These are phyloP conservation scores for Argyra leucocephala DNA, from an alignment of 2,888 invertebrate species.

Conservation along the genomic window DNA sequence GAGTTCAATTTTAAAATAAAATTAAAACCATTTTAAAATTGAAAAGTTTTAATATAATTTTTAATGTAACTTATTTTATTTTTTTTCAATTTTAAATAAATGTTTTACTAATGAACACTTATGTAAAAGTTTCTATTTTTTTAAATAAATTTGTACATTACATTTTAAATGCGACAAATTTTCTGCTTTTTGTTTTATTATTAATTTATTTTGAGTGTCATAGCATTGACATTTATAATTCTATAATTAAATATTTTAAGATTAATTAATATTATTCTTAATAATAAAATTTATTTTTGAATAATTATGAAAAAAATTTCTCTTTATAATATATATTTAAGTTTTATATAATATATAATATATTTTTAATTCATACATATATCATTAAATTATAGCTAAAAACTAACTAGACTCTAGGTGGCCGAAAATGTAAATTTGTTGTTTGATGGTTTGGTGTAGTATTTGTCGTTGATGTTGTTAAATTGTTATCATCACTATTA, in stretches of 20 bases:
- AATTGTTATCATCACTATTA: conserved; percentile 23
- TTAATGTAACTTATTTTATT: background rate
- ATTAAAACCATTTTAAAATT: too few species aligned
- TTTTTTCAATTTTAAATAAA: background rate
- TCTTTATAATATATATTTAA: too few species aligned
- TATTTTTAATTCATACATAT: background rate
- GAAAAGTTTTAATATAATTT: too few species aligned
- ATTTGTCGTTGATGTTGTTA: conserved; percentile 22
- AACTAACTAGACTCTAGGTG: conserved; percentile 25
- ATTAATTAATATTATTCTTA: background rate
- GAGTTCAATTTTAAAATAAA: too few species aligned
- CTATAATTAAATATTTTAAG: background rate
- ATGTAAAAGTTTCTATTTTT: background rate
- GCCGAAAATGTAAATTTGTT: conserved; percentile 27
- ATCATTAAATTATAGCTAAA: background rate
- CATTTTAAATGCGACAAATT: background rate
- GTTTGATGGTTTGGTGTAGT: conserved; percentile 22
- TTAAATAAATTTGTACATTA: background rate
- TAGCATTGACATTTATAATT: background rate
- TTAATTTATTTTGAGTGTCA: background rate
- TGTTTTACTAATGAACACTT: background rate
- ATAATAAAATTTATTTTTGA: background rate
- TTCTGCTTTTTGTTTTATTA: too few species aligned
- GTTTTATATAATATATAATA: background rate
- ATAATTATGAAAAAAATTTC: background rate